Evolutionary conservation across 2,888 invertebrate genomes (phyloP).

Genomic region (Mythimna loreyi): DNA sequence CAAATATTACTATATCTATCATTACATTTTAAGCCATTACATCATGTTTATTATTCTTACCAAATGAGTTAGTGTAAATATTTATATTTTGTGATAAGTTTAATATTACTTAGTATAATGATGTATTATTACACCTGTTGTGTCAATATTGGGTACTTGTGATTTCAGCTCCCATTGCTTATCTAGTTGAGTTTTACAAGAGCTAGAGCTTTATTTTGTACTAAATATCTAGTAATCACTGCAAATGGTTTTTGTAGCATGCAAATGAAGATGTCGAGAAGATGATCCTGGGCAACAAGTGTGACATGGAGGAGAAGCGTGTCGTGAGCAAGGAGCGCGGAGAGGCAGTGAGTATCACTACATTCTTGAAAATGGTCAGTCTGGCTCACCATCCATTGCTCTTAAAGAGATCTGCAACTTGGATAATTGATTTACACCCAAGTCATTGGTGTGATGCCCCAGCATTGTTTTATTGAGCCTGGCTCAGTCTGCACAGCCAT

Average conservation of each 20-base stretch:
- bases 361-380: no score
- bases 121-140: neutral
- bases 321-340: constrained; percentile 98
- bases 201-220: neutral
- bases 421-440: no score
- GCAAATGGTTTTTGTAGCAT: constrained; percentile 92
- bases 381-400: neutral
- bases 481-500: neutral
- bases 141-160: neutral
- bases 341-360: constrained; percentile 94
- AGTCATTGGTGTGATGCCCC: no score
- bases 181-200: neutral
- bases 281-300: constrained; percentile 99
- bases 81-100: constrained; percentile 4
- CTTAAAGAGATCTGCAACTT: no score
- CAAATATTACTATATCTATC: constrained; percentile 8
- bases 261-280: constrained; percentile 99
- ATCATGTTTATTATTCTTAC: constrained; percentile 17
- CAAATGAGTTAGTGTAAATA: constrained; percentile 2
- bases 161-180: neutral
- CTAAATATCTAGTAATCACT: constrained; percentile 15
- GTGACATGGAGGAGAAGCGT: constrained; percentile 99
- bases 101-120: neutral
- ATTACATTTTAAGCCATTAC: constrained; percentile 19
- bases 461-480: no score